phyloP scores from a whole-genome alignment of 2,113 vertebrate genomes.

The Hirundichthys speculiger region DNA sequence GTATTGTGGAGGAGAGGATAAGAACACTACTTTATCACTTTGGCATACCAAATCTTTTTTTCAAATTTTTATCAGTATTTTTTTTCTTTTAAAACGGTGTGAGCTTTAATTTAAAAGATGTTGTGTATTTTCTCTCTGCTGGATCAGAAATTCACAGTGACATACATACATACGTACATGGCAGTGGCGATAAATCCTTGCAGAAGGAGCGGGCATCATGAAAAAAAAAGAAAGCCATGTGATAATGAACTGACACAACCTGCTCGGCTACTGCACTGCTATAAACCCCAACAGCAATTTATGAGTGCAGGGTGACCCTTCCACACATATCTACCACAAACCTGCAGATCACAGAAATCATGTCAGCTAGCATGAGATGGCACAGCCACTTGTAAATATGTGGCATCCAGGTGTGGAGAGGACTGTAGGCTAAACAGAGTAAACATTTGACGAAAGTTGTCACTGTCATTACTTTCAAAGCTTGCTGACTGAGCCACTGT shows the following conservation, averaged over 20 bases:
- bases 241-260: slow-evolving; percentile 78
- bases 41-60: neutral
- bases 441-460: slow-evolving; percentile 31
- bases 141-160: slow-evolving; percentile 18
- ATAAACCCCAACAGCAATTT: slow-evolving; percentile 73
- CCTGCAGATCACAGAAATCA: slow-evolving; percentile 27
- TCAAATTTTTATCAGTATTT: neutral
- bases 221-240: slow-evolving; percentile 68
- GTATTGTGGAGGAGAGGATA: neutral
- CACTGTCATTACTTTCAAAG: slow-evolving; percentile 23
- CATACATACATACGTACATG: slow-evolving; percentile 33
- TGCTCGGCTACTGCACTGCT: slow-evolving; percentile 54
- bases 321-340: slow-evolving; percentile 38
- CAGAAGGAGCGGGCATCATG: slow-evolving; percentile 52
- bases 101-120: slow-evolving; percentile 26
- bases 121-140: slow-evolving; percentile 16
- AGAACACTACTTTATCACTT: slow-evolving; percentile 8
- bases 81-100: neutral
- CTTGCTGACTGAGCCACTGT: slow-evolving; percentile 12
- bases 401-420: slow-evolving; percentile 13
- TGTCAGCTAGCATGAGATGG: slow-evolving; percentile 27
- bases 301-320: slow-evolving; percentile 63
- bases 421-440: slow-evolving; percentile 15
- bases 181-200: slow-evolving; percentile 59
- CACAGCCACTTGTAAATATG: slow-evolving; percentile 13